These are phyloP conservation scores for Dipodomys spectabilis DNA, from an alignment of 2,113 vertebrate species.

Conservation along the genomic window DNA sequence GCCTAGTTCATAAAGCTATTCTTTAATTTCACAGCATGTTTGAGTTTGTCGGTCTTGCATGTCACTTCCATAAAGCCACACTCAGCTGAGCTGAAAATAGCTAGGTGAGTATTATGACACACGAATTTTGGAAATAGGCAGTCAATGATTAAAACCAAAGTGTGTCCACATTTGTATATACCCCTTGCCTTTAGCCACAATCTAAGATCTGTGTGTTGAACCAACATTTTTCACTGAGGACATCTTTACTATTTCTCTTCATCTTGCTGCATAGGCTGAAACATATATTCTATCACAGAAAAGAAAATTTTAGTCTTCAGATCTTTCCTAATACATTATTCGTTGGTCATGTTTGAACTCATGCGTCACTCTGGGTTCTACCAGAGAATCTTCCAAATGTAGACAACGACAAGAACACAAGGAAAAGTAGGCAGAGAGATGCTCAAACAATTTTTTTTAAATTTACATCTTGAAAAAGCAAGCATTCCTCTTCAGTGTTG, in stretches of 20 bases:
- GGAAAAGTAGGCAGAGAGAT: not conserved
- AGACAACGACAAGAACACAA: not conserved
- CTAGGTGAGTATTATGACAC: not conserved
- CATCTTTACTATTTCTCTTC: not conserved
- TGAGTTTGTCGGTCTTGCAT: not conserved
- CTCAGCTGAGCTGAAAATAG: constrained; percentile 36
- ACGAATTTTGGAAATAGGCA: not conserved
- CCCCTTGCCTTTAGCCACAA: not conserved
- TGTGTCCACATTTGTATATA: not conserved
- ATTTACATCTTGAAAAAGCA: not conserved
- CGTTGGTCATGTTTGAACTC: not conserved
- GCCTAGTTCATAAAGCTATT: not conserved
- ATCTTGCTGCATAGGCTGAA: not conserved
- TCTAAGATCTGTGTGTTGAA: not conserved
- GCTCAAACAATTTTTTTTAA: not conserved
- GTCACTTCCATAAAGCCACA: not conserved
- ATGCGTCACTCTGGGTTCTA: not conserved
- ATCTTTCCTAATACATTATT: not conserved
- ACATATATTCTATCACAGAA: not conserved
- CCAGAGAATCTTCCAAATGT: not conserved
- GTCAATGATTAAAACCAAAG: not conserved
- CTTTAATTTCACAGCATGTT: not conserved
- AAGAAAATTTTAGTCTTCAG: not conserved
- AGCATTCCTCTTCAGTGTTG: no score
- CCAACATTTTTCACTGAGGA: not conserved